A percentile compares a stretch with the other conserved stretches of the same genome.
These are phyloP conservation scores for Atrina japonica DNA, from an alignment of 2,888 invertebrate genomes.

Conservation along the genomic window DNA sequence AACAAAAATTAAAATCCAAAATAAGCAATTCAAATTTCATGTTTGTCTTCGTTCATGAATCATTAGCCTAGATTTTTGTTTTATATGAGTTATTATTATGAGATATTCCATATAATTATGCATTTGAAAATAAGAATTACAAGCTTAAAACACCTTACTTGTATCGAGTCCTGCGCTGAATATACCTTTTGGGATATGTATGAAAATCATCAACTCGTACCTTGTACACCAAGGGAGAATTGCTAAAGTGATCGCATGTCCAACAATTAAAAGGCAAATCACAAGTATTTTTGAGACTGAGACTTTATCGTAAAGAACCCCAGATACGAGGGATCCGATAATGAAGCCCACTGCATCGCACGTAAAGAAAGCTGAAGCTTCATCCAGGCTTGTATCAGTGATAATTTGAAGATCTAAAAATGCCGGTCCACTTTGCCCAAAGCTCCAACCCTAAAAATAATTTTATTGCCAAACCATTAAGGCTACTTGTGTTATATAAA, in stretches of 20 bases:
- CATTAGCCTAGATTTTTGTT: too few relatives aligned
- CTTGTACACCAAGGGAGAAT: slow-evolving; percentile 78
- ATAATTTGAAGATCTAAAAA: slow-evolving; percentile 49
- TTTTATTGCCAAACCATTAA: too few relatives aligned
- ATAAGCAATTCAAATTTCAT: too few relatives aligned
- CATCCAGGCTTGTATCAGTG: slow-evolving; percentile 36
- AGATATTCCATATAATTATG: too few relatives aligned
- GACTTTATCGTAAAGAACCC: slow-evolving; percentile 51
- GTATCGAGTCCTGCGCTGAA: slow-evolving; percentile 41
- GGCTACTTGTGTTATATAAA: too few relatives aligned
- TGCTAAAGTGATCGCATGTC: slow-evolving; percentile 75
- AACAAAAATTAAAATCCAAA: too few relatives aligned
- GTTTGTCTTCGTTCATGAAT: too few relatives aligned
- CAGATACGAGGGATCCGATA: slow-evolving; percentile 52
- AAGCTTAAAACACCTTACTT: slow-evolving; percentile 16
- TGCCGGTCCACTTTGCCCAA: slow-evolving; percentile 48
- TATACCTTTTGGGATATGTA: slow-evolving; percentile 42
- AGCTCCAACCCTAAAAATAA: slow-evolving; percentile 42
- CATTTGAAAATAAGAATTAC: too few relatives aligned
- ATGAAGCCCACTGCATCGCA: slow-evolving; percentile 46
- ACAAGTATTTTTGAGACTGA: slow-evolving; percentile 73
- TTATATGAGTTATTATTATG: too few relatives aligned
- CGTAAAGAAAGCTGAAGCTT: slow-evolving; percentile 47
- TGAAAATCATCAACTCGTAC: slow-evolving; percentile 69
- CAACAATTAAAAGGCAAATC: slow-evolving; percentile 76